Percentiles rank a stretch among this genome's conserved stretches.
phyloP scores from a whole-genome alignment of 2,888 invertebrate species.

The Eudemis profundana region DNA sequence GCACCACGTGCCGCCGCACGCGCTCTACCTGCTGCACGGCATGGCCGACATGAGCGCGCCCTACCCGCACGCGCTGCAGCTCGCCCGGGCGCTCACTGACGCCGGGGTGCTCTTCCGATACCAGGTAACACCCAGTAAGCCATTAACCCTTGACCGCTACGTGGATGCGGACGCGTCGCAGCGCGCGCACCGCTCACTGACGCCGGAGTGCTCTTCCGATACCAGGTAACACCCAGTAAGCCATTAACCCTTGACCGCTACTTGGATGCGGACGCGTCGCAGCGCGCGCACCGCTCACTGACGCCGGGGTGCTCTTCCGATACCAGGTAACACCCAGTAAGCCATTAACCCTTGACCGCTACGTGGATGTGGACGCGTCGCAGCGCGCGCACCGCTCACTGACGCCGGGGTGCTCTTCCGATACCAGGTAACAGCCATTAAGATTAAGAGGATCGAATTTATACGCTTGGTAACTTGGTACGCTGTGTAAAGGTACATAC shows the following conservation, averaged over 20 bases:
- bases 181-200: conserved; percentile 93
- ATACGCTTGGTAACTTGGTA: too few relatives aligned
- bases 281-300: conserved; percentile 93
- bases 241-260: too few relatives aligned
- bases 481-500: too few relatives aligned
- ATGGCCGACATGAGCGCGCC: conserved; percentile 97
- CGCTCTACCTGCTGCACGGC: conserved; percentile 96
- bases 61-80: conserved; percentile 95
- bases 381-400: conserved; percentile 93
- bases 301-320: conserved; percentile 95
- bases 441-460: too few relatives aligned
- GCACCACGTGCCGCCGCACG: conserved; percentile 93
- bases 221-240: conserved; percentile 91
- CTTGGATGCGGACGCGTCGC: conserved; percentile 96
- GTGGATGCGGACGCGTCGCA: conserved; percentile 96
- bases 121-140: conserved; percentile 90
- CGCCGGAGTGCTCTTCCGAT: conserved; percentile 94
- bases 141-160: too few relatives aligned
- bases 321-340: conserved; percentile 91
- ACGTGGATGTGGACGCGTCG: conserved; percentile 96
- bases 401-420: conserved; percentile 95
- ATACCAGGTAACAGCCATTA: conserved; percentile 91
- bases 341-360: too few relatives aligned
- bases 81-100: conserved; percentile 94
- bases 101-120: conserved; percentile 95